A percentile compares a stretch with the other conserved stretches of the same genome.
Conservation (phyloP, 2,113 vertebrate genomes). For the Callorhinus ursinus region DNA sequence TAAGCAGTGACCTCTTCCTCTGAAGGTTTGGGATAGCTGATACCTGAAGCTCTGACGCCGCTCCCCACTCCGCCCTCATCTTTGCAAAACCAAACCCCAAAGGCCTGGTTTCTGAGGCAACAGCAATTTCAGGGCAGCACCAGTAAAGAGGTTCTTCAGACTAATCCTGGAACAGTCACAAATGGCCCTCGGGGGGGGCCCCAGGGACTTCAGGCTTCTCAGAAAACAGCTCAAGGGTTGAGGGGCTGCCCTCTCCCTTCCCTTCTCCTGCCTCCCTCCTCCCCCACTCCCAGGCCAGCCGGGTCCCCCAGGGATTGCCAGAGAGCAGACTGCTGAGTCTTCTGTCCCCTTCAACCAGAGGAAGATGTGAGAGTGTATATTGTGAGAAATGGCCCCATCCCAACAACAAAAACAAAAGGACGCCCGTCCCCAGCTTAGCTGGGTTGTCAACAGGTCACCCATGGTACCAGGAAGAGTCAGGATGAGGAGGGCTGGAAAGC, state of each 20-base stretch:
- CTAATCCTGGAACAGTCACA: conserved; percentile 16
- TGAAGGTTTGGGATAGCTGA: neutral
- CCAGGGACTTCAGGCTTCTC: conserved; percentile 36
- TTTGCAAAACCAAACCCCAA: conserved; percentile 40
- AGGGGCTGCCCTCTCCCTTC: neutral
- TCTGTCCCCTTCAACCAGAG: neutral
- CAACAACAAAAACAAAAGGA: neutral
- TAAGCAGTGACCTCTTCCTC: conserved; percentile 18
- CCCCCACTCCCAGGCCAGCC: neutral
- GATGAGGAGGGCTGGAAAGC: neutral
- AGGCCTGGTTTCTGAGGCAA: conserved; percentile 60
- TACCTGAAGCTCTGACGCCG: neutral
- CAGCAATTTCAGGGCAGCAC: neutral
- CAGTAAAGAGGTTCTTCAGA: neutral
- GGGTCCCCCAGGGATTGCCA: neutral
- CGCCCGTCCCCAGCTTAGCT: neutral
- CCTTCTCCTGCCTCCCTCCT: neutral
- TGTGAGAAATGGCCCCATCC: neutral
- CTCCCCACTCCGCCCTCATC: neutral
- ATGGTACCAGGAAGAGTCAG: neutral
- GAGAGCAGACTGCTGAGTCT: neutral
- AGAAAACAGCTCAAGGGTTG: conserved; percentile 53
- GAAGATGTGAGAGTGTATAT: neutral
- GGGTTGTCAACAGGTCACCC: neutral
- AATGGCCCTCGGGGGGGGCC: neutral